These are phyloP conservation scores for Phalacrocorax carbo DNA, from an alignment of 2,113 vertebrate species.

Conservation along the genomic window DNA sequence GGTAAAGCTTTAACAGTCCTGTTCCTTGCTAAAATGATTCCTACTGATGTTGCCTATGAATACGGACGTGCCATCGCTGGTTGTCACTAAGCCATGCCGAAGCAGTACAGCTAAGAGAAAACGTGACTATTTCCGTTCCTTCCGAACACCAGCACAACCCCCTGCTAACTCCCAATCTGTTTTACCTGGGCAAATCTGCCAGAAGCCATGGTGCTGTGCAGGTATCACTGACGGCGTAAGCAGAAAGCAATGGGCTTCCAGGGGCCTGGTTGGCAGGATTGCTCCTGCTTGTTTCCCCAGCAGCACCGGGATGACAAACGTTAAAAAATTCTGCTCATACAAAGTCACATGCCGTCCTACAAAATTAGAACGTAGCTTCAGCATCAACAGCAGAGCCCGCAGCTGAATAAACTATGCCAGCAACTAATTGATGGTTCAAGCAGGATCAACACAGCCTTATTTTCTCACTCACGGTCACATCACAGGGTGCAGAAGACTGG, in stretches of 20 bases:
- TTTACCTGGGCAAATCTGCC: not conserved
- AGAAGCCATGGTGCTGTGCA: not conserved
- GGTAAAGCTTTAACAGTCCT: not conserved
- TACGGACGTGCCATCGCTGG: fast-evolving
- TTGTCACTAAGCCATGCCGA: not conserved
- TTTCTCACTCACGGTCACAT: not conserved
- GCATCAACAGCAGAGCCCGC: not conserved
- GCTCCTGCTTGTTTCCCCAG: not conserved
- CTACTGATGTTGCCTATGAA: not conserved
- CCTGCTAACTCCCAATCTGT: not conserved
- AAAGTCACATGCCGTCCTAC: not conserved
- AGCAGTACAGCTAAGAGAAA: not conserved
- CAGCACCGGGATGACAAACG: fast-evolving
- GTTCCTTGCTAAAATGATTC: not conserved
- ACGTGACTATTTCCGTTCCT: not conserved
- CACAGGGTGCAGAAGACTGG: not conserved
- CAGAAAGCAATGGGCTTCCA: not conserved
- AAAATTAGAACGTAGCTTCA: not conserved
- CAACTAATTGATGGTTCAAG: not conserved
- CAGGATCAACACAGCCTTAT: not conserved
- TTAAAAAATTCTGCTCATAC: too few species aligned
- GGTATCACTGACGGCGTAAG: not conserved
- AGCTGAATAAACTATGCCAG: not conserved
- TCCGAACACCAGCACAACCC: not conserved
- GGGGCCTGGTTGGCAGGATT: not conserved